phyloP scores from a whole-genome alignment of 1,140 invertebrate genomes.

The Cardiocondyla obscurior region DNA sequence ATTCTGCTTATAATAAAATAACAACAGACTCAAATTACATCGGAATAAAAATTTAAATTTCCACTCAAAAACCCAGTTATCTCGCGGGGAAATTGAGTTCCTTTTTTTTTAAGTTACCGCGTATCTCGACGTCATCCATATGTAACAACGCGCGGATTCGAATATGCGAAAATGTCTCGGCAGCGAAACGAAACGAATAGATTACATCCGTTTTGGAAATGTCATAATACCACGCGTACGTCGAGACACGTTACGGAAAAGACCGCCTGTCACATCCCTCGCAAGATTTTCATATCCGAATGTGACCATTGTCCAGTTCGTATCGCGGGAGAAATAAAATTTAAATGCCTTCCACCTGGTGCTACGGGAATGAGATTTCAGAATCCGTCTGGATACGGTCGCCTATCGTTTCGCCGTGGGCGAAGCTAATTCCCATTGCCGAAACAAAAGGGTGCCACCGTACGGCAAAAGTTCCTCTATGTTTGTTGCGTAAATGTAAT shows the following conservation, averaged over 20 bases:
- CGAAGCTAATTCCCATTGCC: slow-evolving; percentile 19
- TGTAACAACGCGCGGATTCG: not conserved
- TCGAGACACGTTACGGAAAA: not conserved
- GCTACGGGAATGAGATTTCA: slow-evolving; percentile 9
- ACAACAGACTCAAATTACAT: no score
- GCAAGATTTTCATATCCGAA: slow-evolving; percentile 34
- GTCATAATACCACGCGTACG: not conserved
- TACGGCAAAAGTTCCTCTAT: not conserved
- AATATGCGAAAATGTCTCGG: not conserved
- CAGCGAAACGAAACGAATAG: not conserved
- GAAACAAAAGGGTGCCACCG: slow-evolving; percentile 18
- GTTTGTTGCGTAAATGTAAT: slow-evolving; percentile 48
- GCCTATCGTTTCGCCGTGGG: slow-evolving; percentile 11
- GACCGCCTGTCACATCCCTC: slow-evolving; percentile 9
- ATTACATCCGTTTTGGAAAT: slow-evolving; percentile 8
- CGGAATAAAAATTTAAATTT: no score
- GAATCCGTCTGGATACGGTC: not conserved
- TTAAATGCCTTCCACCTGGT: slow-evolving; percentile 2
- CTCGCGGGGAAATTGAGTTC: not conserved
- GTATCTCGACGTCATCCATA: not conserved
- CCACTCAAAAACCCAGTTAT: not conserved
- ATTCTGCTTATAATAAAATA: not conserved
- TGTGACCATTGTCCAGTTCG: not conserved
- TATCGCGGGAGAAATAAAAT: slow-evolving; percentile 38
- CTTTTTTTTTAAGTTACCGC: not conserved